Conservation (phyloP, 2,113 vertebrate species). For the Pardalotus punctatus region DNA sequence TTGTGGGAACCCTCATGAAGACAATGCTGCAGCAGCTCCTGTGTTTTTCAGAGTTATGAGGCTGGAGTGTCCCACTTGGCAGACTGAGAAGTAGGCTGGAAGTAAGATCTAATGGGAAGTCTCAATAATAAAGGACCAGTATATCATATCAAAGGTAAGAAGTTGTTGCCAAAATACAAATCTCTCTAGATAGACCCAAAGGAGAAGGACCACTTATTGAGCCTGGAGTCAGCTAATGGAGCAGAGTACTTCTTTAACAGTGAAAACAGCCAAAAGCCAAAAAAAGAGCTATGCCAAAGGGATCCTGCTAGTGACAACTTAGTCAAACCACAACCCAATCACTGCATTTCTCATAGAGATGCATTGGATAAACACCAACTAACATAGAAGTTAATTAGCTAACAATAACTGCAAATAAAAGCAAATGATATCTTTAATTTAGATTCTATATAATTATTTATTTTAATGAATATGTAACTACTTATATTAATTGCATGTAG, state of each 20-base stretch:
- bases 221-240: background rate
- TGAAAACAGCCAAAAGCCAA: background rate
- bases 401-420: background rate
- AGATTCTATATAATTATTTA: background rate
- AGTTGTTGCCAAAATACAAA: background rate
- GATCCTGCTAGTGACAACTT: background rate
- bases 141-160: background rate
- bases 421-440: background rate
- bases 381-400: background rate
- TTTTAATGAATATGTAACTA: background rate
- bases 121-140: background rate
- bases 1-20: background rate
- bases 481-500: background rate
- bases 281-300: background rate
- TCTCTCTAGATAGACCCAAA: background rate
- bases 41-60: background rate
- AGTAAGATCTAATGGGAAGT: background rate
- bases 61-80: background rate
- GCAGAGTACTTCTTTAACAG: background rate
- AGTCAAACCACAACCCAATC: background rate
- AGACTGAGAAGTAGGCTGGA: background rate
- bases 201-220: background rate
- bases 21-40: background rate
- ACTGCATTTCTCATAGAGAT: accelerated
- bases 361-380: background rate